Evolutionary conservation across 2,888 invertebrate genomes (phyloP).

Genomic region (Anaspis maculata): DNA sequence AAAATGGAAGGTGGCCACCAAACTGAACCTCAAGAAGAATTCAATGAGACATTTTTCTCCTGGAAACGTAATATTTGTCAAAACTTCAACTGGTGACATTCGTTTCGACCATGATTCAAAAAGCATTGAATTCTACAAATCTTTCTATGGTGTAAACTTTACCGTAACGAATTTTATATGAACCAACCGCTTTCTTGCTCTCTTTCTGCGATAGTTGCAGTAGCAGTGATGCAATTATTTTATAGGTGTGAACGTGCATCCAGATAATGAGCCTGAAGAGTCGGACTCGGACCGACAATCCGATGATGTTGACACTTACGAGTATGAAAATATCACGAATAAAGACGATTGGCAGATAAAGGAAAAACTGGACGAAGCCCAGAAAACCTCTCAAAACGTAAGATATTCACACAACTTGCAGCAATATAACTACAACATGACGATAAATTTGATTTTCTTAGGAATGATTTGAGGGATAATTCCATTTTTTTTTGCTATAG

Average conservation of each 20-base stretch:
- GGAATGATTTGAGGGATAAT: constrained; percentile 21
- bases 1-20: constrained; percentile 51
- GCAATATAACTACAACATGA: too few species aligned
- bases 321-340: constrained; percentile 50
- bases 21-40: constrained; percentile 28
- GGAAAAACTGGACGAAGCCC: constrained; percentile 38
- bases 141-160: not conserved
- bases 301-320: constrained; percentile 29
- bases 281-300: constrained; percentile 30
- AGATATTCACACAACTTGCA: too few species aligned
- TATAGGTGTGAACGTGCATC: constrained; percentile 25
- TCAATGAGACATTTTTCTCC: constrained; percentile 35
- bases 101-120: too few species aligned
- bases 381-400: constrained; percentile 34
- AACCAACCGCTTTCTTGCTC: constrained; percentile 6
- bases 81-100: too few species aligned
- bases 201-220: too few species aligned
- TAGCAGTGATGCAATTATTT: too few species aligned
- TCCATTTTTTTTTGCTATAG: constrained; percentile 14
- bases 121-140: constrained; percentile 3
- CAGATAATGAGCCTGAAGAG: constrained; percentile 20
- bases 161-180: constrained; percentile 8
- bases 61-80: constrained; percentile 40
- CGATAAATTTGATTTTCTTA: constrained; percentile 3
- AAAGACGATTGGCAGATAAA: constrained; percentile 46